Evolutionary conservation across 2,113 vertebrate genomes (phyloP), one percentile per base, ranked within the genome.

Genomic region (Athene noctua): DNA sequence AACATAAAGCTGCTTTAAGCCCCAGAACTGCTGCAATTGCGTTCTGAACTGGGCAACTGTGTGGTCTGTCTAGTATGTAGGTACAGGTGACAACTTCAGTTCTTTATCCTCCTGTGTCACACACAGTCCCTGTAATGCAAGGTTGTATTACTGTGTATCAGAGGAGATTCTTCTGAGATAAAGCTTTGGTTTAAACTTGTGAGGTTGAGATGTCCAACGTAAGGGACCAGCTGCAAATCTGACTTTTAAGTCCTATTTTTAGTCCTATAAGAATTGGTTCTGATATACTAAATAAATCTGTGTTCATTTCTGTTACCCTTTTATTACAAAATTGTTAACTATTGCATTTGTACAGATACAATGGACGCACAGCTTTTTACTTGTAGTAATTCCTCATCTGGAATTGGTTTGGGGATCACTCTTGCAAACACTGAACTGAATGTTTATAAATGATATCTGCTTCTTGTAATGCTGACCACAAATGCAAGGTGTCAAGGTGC

Each of bases 301-400:
- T 95, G 61, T 94, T 97, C 44, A 61, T 91, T 96, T 97, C 96
- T 96, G 85, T 96, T 96, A 92, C 74, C 59, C 68, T 97, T 98
- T 96, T 90, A 77, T 92, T 98, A 96, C 94, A 61, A 95, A 97
- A 67, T 94, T 86, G 86, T 91, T 96, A 94, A 96, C 86, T 95
- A 93, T 85, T 98, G 97, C 94, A 97, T 95, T 98, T 98, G 84
- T 95, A 92, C 82, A 97, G 97, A 94, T 83, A 93, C 27, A 88
- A 92, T 86, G 91, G 94, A 97, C 23, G 62, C 94, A 96, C 92
- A 97, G 75, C 25, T 55, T 93, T 86, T 96, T 57, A 88, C 79
- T 96, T 95, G 52, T 75, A 92, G 90, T 95, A 88, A 88, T 90
- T 97, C 66, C 82, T 98, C 82, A 95, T 95, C 49, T 96, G 78